Conservation (phyloP, 2,797 vertebrate species). For the Enteromius afrohamiltoni region DNA sequence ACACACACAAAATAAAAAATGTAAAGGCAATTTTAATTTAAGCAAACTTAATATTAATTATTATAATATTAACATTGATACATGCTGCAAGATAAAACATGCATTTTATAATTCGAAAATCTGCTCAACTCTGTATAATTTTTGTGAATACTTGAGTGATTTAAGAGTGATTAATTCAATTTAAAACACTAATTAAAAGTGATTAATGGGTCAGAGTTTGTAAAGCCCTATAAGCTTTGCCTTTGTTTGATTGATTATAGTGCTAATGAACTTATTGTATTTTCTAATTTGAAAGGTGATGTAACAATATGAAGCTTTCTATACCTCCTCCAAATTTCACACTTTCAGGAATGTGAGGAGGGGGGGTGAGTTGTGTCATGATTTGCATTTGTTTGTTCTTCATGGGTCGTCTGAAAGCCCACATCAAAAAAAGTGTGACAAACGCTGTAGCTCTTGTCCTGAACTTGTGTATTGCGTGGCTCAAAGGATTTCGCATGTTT, state of each 20-base stretch:
- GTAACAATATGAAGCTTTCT: background rate
- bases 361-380: constrained; percentile 2
- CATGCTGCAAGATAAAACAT: background rate
- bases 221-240: background rate
- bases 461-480: constrained; percentile 68
- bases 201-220: constrained; percentile 24
- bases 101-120: background rate
- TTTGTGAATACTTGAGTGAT: background rate
- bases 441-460: constrained; percentile 38
- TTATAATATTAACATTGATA: background rate
- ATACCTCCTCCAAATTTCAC: constrained; percentile 33
- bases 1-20: background rate
- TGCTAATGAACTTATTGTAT: constrained; percentile 16
- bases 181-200: constrained; percentile 20
- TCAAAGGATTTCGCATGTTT: constrained; percentile 70
- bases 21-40: background rate
- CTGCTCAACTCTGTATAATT: background rate
- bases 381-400: constrained; percentile 66
- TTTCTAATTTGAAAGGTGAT: background rate
- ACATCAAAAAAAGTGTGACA: constrained; percentile 27
- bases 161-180: constrained; percentile 6
- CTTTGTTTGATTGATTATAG: constrained; percentile 19
- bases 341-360: constrained; percentile 35
- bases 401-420: constrained; percentile 29
- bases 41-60: no score